Conservation (phyloP, 1,140 invertebrate genomes). For the Magallana ariakensis region DNA sequence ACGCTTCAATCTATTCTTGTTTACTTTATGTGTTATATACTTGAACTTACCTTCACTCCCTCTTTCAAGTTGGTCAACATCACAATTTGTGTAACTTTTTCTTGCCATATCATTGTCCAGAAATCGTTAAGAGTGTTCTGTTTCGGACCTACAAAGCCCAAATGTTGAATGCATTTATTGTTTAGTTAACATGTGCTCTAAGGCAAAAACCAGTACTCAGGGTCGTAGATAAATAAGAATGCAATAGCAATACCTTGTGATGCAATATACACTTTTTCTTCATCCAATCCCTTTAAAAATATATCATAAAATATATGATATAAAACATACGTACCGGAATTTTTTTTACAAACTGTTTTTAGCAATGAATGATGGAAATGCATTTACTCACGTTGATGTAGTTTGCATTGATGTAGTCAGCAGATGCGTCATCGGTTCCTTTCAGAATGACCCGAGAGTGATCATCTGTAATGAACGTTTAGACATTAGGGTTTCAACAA, state of each 20-base stretch:
- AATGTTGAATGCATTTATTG: neutral
- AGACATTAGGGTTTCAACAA: neutral
- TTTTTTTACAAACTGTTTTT: neutral
- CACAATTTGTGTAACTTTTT: conserved; percentile 71
- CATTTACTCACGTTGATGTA: neutral
- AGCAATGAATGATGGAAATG: neutral
- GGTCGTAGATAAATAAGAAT: neutral
- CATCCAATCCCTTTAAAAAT: neutral
- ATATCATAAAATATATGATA: neutral
- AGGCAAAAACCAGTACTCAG: too few species aligned
- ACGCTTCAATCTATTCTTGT: too few species aligned
- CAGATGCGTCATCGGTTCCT: neutral
- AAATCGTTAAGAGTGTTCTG: conserved; percentile 69
- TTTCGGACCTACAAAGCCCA: conserved; percentile 60
- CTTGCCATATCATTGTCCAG: conserved; percentile 78
- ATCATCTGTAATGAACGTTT: neutral
- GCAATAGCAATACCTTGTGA: neutral
- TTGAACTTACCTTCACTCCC: conserved; percentile 54
- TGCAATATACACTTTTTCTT: neutral
- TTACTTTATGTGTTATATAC: neutral
- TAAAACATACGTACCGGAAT: neutral
- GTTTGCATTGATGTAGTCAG: neutral
- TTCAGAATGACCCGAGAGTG: conserved; percentile 5
- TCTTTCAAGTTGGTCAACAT: conserved; percentile 77
- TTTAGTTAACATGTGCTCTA: too few species aligned